Percentiles rank a stretch among this genome's conserved stretches.
Conservation (phyloP, 2,113 vertebrate species). For the Cettia cetti region DNA sequence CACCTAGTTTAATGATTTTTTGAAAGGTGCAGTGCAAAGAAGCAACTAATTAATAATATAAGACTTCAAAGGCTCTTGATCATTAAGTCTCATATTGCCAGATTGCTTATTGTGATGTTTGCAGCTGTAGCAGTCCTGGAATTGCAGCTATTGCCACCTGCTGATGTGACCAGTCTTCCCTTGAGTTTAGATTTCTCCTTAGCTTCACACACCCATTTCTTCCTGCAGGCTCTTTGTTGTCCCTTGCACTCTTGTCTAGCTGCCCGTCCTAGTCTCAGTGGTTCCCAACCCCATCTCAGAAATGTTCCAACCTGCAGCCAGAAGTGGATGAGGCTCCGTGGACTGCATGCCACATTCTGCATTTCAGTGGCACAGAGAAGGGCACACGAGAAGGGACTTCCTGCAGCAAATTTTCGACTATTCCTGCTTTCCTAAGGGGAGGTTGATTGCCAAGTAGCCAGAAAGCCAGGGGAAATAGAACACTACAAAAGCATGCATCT, state of each 20-base stretch:
- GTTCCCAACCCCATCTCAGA: neutral
- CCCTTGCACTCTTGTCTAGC: neutral
- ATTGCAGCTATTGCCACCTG: neutral
- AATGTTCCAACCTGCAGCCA: neutral
- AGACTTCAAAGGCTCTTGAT: neutral
- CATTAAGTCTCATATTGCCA: neutral
- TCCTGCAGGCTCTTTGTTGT: too few species aligned
- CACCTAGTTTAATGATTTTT: neutral
- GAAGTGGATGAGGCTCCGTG: neutral
- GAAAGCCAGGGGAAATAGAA: neutral
- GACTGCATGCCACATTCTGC: accelerated
- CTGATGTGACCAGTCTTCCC: neutral
- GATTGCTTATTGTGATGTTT: neutral
- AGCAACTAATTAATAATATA: neutral
- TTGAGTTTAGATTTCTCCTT: neutral
- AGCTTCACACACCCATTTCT: accelerated
- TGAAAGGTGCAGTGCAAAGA: neutral
- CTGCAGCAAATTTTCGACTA: neutral
- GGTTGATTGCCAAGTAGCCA: neutral
- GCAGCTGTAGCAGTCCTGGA: neutral
- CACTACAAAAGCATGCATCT: neutral
- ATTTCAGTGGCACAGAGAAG: neutral
- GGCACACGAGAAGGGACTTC: neutral
- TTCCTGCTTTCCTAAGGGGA: neutral
- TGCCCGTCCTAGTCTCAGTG: accelerated